Percentiles rank a stretch among this genome's conserved stretches.
Conservation (phyloP, 2,797 vertebrate species). For the Lagocephalus sceleratus region DNA sequence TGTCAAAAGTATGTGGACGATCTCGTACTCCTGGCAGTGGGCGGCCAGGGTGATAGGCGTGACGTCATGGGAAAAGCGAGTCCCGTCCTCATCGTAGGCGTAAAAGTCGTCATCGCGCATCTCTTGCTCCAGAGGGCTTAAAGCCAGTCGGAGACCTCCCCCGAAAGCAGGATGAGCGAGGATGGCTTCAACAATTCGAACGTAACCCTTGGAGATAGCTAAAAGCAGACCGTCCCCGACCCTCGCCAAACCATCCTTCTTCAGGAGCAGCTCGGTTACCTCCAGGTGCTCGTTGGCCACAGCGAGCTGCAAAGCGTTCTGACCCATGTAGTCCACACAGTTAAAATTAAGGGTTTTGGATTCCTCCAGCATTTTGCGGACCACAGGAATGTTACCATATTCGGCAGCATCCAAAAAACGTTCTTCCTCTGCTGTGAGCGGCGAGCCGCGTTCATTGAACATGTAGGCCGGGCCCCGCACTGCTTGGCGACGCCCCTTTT, state of each 20-base stretch:
- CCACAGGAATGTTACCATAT: slow-evolving; percentile 95
- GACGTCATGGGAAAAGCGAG: slow-evolving; percentile 92
- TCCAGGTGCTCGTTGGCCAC: slow-evolving; percentile 95
- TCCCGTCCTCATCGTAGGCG: slow-evolving; percentile 93
- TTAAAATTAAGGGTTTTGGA: slow-evolving; percentile 96
- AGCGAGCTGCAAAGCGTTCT: slow-evolving; percentile 91
- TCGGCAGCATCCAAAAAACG: slow-evolving; percentile 92
- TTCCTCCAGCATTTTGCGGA: slow-evolving; percentile 96
- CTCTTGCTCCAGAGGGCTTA: slow-evolving; percentile 91
- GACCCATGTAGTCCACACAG: slow-evolving; percentile 97
- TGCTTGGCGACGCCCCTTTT: slow-evolving; percentile 95
- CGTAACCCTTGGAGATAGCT: slow-evolving; percentile 95
- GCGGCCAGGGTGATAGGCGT: slow-evolving; percentile 92
- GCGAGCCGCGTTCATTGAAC: slow-evolving; percentile 95
- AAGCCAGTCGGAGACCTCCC: slow-evolving; percentile 83
- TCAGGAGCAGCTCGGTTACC: slow-evolving; percentile 92
- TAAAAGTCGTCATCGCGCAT: slow-evolving; percentile 93
- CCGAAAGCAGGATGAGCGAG: slow-evolving; percentile 88
- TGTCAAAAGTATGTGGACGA: slow-evolving; percentile 90
- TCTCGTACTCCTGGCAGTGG: slow-evolving; percentile 97
- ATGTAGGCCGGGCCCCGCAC: slow-evolving; percentile 94
- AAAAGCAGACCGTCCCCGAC: slow-evolving; percentile 90
- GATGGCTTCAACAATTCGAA: slow-evolving; percentile 94
- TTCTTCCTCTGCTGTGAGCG: slow-evolving; percentile 90
- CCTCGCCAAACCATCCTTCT: slow-evolving; percentile 89